Evolutionary conservation across 2,888 invertebrate genomes (phyloP), one percentile per base, ranked within the genome.

Genomic region (Drosophila tanythrix): DNA sequence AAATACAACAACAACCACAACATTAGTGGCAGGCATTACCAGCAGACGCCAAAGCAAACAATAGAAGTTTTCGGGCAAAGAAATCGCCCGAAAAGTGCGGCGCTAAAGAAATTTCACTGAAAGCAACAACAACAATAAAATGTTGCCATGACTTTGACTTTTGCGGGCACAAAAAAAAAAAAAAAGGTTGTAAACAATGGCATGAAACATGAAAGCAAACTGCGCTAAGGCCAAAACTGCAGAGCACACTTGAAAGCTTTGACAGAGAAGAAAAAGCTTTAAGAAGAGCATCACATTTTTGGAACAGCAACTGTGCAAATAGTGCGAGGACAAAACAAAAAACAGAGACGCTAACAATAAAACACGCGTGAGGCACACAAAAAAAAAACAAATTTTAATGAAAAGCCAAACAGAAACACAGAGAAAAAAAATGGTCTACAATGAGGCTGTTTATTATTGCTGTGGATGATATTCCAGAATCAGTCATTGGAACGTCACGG

Each of bases 401-500:
- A 82, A 86, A 84, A 84, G 53, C 76, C 71, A 84, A 83, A 79
- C 66, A 75, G 66, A 70, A 75, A 36, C 56, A 29, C 5, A 33
- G 21, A 36, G 11, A 3, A 48, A 36, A 61, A 61, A 29, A 56
- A 53, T 25, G 31, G 52, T 71, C 53, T 75, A 72, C 78, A 79
- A 79, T 78, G 74, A 79, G 78, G 71, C 68, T 75, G 76, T 70
- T 73, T 67, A 70, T 33, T 76, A 55, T 52, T 67, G 77, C 56
- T 78, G 68, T 58, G 65, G 66, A 57, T 77, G 77, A 82, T 82
- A 72, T 69, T 73, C 74, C 56, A 81, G 82, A 86, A 74, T 82
- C 87, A 87, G 82, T 82, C 82, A 86, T 80, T 87, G 85, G 85
- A 86, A 86, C 85, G 87, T 82, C 85, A 82, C 85, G 85, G 85